Base-by-base conservation (phyloP, 1,140 invertebrate species). In the Hyles euphorbiae region DNA sequence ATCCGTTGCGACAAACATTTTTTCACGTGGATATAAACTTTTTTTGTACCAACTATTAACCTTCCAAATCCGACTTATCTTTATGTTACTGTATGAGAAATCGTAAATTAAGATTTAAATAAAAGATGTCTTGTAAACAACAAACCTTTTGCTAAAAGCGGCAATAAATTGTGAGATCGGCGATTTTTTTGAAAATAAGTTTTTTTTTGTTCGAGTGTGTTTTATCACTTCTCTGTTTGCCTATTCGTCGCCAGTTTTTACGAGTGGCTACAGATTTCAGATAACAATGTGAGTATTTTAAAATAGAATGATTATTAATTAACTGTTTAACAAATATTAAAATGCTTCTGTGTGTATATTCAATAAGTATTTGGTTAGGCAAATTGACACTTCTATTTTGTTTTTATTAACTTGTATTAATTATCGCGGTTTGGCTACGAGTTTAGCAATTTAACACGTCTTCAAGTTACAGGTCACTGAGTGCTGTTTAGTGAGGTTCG, bases 91-190 rank as follows among this genome's bases (percentile, higher is more conserved):
- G 68, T 67, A 78, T 63, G 69, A 72, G 71, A 67, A 78, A 77
- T 72, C 78, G 73, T 83, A 81, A 83, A 83, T 81, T 76, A 77
- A 81, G 78, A 74, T 79, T 79, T 81, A 81, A 81, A 81, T 83
- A 78, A 81, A 78, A 81, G 70, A 81, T 70, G 73, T 77, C 76
- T 75, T 83, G 78, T 83, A 75, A 83, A 81, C 78, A 81, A 64
- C 76, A 76, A 81, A 83, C 74, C 78, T 83, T 80, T 81, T 79
- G 78, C 78, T 83, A 83, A 83, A 83, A 83, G 80, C 73, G 68
- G 68, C 63, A 78, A 81, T 83, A 83, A 81, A 83, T 83, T 75
- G 66, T 68, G 61, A 60, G 66, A 72, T 68, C 48, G 61, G 63
- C 68, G 57, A 67, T 68, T 74, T 74, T n/a, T 76, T 76, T 68